These are phyloP conservation scores for Anser brachyrhynchus DNA, from an alignment of 2,113 vertebrate species.

Conservation along the genomic window DNA sequence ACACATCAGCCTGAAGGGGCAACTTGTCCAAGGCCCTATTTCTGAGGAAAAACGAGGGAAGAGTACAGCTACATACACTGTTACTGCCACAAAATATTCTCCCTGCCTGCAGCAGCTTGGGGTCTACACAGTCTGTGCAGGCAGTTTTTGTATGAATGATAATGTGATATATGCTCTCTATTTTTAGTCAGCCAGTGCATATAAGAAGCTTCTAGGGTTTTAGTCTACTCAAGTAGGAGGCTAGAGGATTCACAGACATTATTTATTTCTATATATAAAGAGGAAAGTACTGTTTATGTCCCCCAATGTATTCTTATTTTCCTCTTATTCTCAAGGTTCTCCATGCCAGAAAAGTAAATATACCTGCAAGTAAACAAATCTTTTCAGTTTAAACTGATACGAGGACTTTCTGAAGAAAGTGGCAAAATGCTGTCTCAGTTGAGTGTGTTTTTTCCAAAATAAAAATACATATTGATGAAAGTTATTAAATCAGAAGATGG, in stretches of 20 bases:
- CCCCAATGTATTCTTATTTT: background rate
- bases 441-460: background rate
- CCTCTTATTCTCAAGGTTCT: slow-evolving; percentile 4
- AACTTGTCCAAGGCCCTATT: background rate
- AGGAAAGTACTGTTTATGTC: slow-evolving; percentile 44
- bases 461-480: background rate
- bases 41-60: background rate
- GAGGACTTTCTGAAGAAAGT: background rate
- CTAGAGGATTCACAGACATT: slow-evolving; percentile 26
- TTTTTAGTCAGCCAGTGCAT: slow-evolving; percentile 53
- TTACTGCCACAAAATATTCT: background rate
- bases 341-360: slow-evolving; percentile 14
- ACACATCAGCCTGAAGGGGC: background rate
- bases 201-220: slow-evolving; percentile 54
- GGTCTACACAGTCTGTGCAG: background rate
- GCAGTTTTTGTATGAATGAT: slow-evolving; percentile 58
- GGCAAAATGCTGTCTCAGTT: background rate
- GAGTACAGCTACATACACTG: background rate
- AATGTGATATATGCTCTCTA: slow-evolving; percentile 53
- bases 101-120: background rate
- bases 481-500: background rate
- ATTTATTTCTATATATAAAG: slow-evolving; percentile 21
- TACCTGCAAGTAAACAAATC: background rate
- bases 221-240: slow-evolving; percentile 25
- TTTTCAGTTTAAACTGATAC: slow-evolving; percentile 31